Conservation (phyloP, 2,797 vertebrate genomes). For the Diplodus sargus region DNA sequence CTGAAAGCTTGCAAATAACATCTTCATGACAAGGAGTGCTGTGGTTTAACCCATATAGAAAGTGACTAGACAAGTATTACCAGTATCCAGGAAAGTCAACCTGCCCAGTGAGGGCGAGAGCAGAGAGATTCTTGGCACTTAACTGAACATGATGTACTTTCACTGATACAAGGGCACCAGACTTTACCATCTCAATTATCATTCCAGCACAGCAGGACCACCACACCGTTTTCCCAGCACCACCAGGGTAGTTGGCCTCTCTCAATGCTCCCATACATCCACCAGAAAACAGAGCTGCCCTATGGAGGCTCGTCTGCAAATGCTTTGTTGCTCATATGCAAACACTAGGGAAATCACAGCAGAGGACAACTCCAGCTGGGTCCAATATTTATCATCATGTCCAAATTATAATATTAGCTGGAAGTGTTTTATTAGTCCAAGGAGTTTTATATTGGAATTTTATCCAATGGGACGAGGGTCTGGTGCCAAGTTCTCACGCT, state of each 20-base stretch:
- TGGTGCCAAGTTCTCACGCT: conserved; percentile 34
- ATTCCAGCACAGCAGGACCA: conserved; percentile 49
- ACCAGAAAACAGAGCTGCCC: not conserved
- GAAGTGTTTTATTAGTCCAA: conserved; percentile 17
- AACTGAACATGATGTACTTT: conserved; percentile 29
- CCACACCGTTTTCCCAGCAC: conserved; percentile 30
- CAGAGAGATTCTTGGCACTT: conserved; percentile 24
- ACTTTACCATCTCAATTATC: conserved; percentile 54
- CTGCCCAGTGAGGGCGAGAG: not conserved
- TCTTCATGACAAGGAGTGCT: conserved; percentile 45
- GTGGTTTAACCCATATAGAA: conserved; percentile 26
- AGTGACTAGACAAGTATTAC: conserved; percentile 72
- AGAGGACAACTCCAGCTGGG: conserved; percentile 15
- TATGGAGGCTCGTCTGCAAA: conserved; percentile 25
- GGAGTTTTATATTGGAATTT: conserved; percentile 12
- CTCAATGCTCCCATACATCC: conserved; percentile 3
- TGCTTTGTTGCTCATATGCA: conserved; percentile 19
- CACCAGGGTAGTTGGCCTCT: conserved; percentile 2
- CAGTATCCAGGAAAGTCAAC: conserved; percentile 32
- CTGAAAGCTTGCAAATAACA: conserved; percentile 16
- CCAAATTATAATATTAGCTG: conserved; percentile 6
- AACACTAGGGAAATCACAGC: conserved; percentile 41
- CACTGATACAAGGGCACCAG: conserved; percentile 11
- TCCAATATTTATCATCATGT: not conserved
- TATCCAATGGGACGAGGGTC: conserved; percentile 5